phyloP scores from a whole-genome alignment of 1,140 invertebrate genomes.

The Vanessa atalanta region DNA sequence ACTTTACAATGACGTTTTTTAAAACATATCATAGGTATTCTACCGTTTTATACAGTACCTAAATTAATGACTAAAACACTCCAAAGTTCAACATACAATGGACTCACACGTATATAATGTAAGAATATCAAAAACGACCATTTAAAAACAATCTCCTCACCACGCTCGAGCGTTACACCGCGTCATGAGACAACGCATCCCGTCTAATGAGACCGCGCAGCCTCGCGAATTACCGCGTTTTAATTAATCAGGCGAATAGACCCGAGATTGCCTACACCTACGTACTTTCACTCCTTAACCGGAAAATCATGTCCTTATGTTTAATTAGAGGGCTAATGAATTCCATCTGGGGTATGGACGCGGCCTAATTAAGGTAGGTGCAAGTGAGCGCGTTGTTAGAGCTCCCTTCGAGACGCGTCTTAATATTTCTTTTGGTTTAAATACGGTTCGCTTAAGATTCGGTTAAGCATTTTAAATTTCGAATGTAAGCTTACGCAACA shows the following conservation, averaged over 20 bases:
- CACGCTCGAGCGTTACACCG: background rate
- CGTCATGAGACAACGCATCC: constrained; percentile 21
- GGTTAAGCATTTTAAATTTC: too few relatives aligned
- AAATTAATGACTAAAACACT: too few relatives aligned
- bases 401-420: constrained; percentile 34
- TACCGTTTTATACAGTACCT: too few relatives aligned
- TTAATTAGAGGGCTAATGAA: constrained; percentile 71
- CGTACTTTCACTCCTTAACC: constrained; percentile 64
- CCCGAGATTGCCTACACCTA: constrained; percentile 52
- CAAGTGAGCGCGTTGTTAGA: constrained; percentile 41
- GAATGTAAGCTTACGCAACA: too few relatives aligned
- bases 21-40: too few relatives aligned
- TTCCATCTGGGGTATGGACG: constrained; percentile 59
- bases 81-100: background rate
- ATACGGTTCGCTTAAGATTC: background rate
- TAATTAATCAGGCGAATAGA: constrained; percentile 61
- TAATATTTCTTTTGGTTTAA: constrained; percentile 38
- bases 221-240: constrained; percentile 47
- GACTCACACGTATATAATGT: background rate
- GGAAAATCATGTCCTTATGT: constrained; percentile 68
- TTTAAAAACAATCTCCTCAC: constrained; percentile 1
- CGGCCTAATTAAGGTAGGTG: constrained; percentile 59
- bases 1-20: too few relatives aligned
- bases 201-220: constrained; percentile 27
- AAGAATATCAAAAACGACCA: background rate